These are phyloP conservation scores for Alentia gelatinosa DNA, from an alignment of 2,888 invertebrate species.

Conservation along the genomic window DNA sequence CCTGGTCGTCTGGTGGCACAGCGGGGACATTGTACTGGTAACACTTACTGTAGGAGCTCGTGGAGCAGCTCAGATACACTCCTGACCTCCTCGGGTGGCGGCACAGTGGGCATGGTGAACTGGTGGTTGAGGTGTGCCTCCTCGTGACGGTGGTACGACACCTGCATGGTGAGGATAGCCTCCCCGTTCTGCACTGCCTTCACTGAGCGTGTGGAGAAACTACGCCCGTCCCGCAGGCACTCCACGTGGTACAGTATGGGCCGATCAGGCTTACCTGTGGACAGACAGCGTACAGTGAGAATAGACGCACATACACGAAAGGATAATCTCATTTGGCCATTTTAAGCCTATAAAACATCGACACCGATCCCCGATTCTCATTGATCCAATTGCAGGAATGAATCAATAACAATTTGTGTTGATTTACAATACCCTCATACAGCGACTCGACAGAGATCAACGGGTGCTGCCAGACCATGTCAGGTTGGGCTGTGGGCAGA, in stretches of 20 bases:
- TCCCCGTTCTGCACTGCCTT: constrained; percentile 80
- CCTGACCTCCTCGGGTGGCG: constrained; percentile 76
- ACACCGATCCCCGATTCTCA: too few species aligned
- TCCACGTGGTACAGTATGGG: constrained; percentile 81
- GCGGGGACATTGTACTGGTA: too few species aligned
- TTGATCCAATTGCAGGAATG: too few species aligned
- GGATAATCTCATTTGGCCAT: too few species aligned
- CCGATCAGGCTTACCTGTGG: constrained; percentile 71
- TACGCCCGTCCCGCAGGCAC: constrained; percentile 79
- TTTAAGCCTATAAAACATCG: too few species aligned
- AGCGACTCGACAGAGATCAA: too few species aligned
- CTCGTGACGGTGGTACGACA: constrained; percentile 77
- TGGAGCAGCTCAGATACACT: constrained; percentile 1
- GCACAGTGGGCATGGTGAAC: constrained; percentile 80
- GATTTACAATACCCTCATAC: too few species aligned
- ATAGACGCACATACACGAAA: too few species aligned
- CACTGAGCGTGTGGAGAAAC: constrained; percentile 79
- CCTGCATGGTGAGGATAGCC: constrained; percentile 79
- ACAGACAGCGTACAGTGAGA: background rate
- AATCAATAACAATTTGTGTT: too few species aligned
- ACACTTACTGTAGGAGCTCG: background rate
- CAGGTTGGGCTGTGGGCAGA: too few species aligned
- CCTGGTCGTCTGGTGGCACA: too few species aligned
- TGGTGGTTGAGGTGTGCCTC: constrained; percentile 76
- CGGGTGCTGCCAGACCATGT: too few species aligned